phyloP scores from a whole-genome alignment of 2,797 vertebrate species.

The Sebastes matsubarae region DNA sequence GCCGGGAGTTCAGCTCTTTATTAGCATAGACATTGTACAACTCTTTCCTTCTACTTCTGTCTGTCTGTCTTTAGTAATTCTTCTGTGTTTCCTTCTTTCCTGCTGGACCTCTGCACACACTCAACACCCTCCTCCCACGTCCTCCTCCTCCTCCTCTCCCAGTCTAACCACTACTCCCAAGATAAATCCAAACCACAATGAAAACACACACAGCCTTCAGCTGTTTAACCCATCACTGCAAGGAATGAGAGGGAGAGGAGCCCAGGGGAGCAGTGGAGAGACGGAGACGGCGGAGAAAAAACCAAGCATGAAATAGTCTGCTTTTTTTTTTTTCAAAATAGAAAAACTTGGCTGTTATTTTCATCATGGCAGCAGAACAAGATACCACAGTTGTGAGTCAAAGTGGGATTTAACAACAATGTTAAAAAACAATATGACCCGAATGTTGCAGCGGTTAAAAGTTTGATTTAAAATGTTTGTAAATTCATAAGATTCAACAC shows the following conservation, averaged over 20 bases:
- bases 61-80: background rate
- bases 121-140: conserved; percentile 47
- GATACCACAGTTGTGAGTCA: background rate
- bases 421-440: no score
- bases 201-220: conserved; percentile 62
- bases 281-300: conserved; percentile 31
- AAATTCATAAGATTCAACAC: no score
- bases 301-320: background rate
- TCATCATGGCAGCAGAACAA: background rate
- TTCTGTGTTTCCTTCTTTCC: conserved; percentile 26
- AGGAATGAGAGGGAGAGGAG: conserved; percentile 25
- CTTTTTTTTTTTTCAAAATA: background rate
- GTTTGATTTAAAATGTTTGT: no score
- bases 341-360: background rate
- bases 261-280: conserved; percentile 55
- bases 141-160: conserved; percentile 21
- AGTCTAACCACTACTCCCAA: conserved; percentile 56
- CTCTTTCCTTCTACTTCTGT: background rate
- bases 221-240: conserved; percentile 57
- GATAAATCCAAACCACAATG: conserved; percentile 50
- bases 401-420: no score
- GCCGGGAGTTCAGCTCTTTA: background rate
- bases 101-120: conserved; percentile 26
- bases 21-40: background rate
- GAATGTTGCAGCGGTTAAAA: no score